Evolutionary conservation across 2,797 vertebrate species (phyloP), one percentile per base, ranked within the genome.

Genomic region (Pipistrellus pipistrellus): DNA sequence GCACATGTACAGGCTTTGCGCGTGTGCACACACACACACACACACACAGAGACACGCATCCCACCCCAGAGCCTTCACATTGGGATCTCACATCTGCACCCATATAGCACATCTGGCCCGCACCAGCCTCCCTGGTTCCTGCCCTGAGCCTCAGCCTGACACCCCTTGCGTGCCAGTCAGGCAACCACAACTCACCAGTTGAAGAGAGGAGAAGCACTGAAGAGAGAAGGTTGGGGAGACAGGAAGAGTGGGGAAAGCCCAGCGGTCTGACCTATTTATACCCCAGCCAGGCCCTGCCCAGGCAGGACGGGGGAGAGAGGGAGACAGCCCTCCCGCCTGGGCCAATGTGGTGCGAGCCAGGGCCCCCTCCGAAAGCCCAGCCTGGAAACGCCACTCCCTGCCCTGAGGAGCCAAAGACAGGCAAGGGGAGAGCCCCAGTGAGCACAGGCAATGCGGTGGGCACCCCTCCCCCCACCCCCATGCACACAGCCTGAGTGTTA

Each of bases 191-290:
- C 97, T 97, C 88, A 97, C 97, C 97, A 86, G 69, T 51, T 32
- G 87, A 23, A 91, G 25, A 73, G 68, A 95, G 76, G 96, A 88
- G 97, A 94, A 95, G 84, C 4, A 1, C 32, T 4, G 78, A 83
- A 11, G 32, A 92, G 55, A 78, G 81, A 93, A 73, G n/a, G 38
- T 64, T 59, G 92, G 68, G 51, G 35, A 75, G 64, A 90, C 81
- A 94, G 88, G 78, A 85, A 81, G 77, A 87, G 53, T 55, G 85
- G 32, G 91, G 95, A 76, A 27, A 92, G 72, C 68, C 69, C 92
- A 62, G 75, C 38, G 0, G 53, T 51, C 93, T 51, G 95, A 59
- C 68, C 87, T 96, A 97, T 97, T 98, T 97, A 97, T 97, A 97
- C 95, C 66, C 94, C 8, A 10, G 80, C n/a, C 81, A 93, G 86